Conservation (phyloP, 2,797 vertebrate species). For the Gymnocypris eckloni region DNA sequence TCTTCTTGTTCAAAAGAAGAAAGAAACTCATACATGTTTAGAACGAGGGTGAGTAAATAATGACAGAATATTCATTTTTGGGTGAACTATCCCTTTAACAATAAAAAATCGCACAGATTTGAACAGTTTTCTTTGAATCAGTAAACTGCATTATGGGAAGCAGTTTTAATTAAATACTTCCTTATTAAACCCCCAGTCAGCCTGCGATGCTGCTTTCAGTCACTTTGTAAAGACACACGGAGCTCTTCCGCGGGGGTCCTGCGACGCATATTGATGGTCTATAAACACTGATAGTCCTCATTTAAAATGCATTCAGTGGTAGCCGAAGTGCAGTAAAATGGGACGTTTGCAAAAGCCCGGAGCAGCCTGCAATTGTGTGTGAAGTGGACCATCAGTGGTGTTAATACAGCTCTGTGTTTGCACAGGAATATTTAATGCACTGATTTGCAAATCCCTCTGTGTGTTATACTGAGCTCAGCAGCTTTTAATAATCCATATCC, state of each 20-base stretch:
- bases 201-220: background rate
- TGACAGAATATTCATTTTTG: background rate
- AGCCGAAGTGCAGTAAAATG: background rate
- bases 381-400: constrained; percentile 21
- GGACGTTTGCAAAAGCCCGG: constrained; percentile 11
- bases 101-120: background rate
- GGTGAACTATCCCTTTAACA: no score
- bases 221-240: background rate
- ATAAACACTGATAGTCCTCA: constrained; percentile 43
- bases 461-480: constrained; percentile 3
- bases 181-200: constrained; percentile 17
- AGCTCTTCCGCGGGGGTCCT: constrained; percentile 6
- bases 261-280: constrained; percentile 20
- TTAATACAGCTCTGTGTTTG: constrained; percentile 35
- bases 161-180: background rate
- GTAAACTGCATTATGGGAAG: background rate
- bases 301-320: constrained; percentile 23
- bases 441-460: constrained; percentile 23
- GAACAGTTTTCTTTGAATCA: background rate
- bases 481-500: constrained; percentile 42
- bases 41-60: background rate
- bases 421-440: constrained; percentile 26
- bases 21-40: background rate
- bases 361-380: constrained; percentile 38
- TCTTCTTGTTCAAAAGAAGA: background rate